Evolutionary conservation across 1,140 invertebrate genomes (phyloP).

Genomic region (Laodelphax striatellus): DNA sequence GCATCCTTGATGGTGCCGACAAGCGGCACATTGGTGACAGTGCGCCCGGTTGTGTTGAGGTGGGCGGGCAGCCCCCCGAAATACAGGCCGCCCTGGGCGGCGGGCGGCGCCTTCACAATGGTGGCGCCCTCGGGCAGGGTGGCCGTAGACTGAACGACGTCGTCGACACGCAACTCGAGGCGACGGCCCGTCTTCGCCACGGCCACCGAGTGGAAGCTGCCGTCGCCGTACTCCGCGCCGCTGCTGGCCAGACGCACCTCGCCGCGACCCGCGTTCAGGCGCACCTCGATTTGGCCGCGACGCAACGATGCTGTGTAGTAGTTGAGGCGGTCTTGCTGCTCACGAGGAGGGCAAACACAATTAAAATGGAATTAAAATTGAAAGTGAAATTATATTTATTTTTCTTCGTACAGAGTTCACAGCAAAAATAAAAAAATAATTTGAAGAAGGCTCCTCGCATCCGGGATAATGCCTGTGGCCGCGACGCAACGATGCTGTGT

Average conservation of each 20-base stretch:
- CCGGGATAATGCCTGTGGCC: too few relatives aligned
- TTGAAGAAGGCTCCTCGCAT: too few relatives aligned
- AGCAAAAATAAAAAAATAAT: too few relatives aligned
- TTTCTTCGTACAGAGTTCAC: too few relatives aligned
- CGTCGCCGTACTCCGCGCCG: conserved; percentile 32
- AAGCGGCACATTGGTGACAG: conserved; percentile 39
- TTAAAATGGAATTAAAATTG: too few relatives aligned
- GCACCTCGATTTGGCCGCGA: conserved; percentile 49
- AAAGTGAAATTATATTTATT: too few relatives aligned
- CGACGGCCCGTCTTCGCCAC: conserved; percentile 38
- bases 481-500: conserved; percentile 50
- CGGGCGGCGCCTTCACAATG: conserved; percentile 39
- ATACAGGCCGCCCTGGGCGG: conserved; percentile 32
- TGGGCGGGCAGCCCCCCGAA: conserved; percentile 39
- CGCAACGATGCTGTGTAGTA: conserved; percentile 56
- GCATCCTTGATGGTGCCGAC: conserved; percentile 69
- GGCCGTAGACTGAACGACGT: conserved; percentile 37
- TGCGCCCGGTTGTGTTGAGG: conserved; percentile 39
- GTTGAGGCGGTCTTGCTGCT: conserved; percentile 36
- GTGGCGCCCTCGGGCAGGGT: conserved; percentile 39
- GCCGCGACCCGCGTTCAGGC: conserved; percentile 55
- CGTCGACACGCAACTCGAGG: conserved; percentile 56
- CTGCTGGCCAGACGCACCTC: conserved; percentile 34
- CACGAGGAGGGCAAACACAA: too few relatives aligned
- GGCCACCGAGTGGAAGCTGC: conserved; percentile 34